Evolutionary conservation across 2,888 invertebrate species (phyloP).

Genomic region (Nesidiocoris tenuis): DNA sequence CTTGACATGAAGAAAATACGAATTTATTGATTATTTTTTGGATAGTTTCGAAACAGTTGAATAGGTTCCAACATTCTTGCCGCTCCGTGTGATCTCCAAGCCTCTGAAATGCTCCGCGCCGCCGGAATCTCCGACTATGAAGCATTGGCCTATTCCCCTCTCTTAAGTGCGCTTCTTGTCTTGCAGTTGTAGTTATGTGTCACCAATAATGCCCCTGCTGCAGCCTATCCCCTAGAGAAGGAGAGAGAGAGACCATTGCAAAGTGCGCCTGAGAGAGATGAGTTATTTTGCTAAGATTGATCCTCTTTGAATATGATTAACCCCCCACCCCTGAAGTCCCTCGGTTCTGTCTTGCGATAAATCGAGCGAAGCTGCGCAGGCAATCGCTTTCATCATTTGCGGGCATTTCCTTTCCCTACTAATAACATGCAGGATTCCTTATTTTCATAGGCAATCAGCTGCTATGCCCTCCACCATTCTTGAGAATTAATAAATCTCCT

Average conservation of each 20-base stretch:
- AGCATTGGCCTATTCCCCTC: no score
- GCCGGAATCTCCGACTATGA: no score
- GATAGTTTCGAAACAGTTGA: no score
- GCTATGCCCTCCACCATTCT: no score
- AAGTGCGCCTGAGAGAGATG: neutral
- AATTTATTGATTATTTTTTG: no score
- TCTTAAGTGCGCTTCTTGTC: neutral
- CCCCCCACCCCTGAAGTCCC: neutral
- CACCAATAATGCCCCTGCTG: neutral
- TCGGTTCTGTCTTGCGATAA: neutral
- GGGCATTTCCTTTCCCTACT: neutral
- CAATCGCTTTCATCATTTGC: neutral
- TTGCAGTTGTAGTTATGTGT: neutral
- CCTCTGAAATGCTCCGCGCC: no score
- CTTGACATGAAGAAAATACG: no score
- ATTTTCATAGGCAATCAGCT: no score
- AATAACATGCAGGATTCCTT: no score
- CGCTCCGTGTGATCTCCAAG: neutral
- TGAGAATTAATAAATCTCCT: no score
- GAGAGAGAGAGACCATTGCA: neutral
- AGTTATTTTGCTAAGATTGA: neutral
- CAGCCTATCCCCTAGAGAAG: neutral
- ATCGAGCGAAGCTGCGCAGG: neutral
- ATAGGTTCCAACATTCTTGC: neutral
- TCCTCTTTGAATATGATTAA: neutral